Evolutionary conservation across 1,140 invertebrate species (phyloP).

Genomic region (Penaeus indicus): DNA sequence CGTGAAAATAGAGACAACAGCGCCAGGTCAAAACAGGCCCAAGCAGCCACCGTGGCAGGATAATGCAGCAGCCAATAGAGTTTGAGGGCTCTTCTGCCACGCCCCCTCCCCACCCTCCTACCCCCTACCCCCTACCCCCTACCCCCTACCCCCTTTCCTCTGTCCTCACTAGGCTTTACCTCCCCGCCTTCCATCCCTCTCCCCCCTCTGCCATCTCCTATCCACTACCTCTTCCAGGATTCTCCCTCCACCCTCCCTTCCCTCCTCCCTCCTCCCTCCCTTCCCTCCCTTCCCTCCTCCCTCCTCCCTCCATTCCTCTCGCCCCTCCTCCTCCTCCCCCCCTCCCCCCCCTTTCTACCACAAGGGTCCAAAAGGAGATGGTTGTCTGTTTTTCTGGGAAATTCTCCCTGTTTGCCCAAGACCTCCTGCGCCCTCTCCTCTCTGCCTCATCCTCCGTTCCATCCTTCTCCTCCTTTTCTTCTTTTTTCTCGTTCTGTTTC

Average conservation of each 20-base stretch:
- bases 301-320: constrained; percentile 7
- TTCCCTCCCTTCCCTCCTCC: neutral
- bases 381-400: constrained; percentile 36
- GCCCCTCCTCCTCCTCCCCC: neutral
- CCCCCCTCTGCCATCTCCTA: neutral
- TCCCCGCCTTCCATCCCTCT: neutral
- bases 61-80: too few relatives aligned
- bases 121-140: too few relatives aligned
- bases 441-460: too few relatives aligned
- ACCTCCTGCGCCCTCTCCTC: neutral
- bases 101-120: neutral
- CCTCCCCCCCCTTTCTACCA: neutral
- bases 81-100: too few relatives aligned
- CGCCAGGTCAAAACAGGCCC: too few relatives aligned
- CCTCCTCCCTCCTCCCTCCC: neutral
- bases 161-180: too few relatives aligned
- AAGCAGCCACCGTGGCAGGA: too few relatives aligned
- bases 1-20: too few relatives aligned
- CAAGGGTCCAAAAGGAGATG: constrained; percentile 9
- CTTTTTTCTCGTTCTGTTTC: too few relatives aligned
- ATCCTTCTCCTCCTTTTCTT: too few relatives aligned
- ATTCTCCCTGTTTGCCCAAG: constrained; percentile 45
- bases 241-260: neutral
- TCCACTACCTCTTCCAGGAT: neutral
- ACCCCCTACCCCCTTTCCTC: too few relatives aligned